phyloP scores from a whole-genome alignment of 2,888 invertebrate species.

The Molanna angustata region DNA sequence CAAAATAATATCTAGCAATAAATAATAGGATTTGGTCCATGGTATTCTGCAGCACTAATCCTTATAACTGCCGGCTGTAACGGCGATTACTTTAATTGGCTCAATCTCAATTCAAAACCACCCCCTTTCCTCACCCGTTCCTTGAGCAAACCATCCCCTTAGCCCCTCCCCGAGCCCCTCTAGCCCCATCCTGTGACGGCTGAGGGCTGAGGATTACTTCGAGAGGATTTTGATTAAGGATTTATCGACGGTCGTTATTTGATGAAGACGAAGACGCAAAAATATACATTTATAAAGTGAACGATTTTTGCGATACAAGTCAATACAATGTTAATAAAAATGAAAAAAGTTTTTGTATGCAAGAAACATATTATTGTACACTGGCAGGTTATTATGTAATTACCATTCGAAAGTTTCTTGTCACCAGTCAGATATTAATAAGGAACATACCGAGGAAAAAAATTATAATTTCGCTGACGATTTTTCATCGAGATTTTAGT shows the following conservation, averaged over 20 bases:
- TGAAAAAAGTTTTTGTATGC: no score
- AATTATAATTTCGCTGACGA: no score
- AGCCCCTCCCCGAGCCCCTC: constrained; percentile 34
- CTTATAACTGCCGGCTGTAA: constrained; percentile 68
- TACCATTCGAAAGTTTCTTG: no score
- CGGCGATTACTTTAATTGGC: constrained; percentile 70
- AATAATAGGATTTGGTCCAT: constrained; percentile 59
- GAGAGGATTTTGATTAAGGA: constrained; percentile 28
- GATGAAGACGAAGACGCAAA: constrained; percentile 21
- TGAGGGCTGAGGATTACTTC: constrained; percentile 24
- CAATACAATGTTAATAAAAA: no score
- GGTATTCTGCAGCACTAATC: constrained; percentile 58
- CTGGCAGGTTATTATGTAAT: no score
- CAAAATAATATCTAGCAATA: constrained; percentile 59
- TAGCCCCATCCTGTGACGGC: constrained; percentile 3
- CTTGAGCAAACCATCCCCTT: constrained; percentile 50
- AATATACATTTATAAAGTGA: no score
- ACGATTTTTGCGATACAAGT: no score
- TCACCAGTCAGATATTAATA: no score
- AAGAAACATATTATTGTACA: no score
- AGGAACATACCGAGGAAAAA: no score
- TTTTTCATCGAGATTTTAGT: no score
- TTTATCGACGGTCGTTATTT: constrained; percentile 23
- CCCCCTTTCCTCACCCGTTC: constrained; percentile 39
- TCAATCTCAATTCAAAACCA: constrained; percentile 63